Base-by-base conservation (phyloP, 2,797 vertebrate genomes). In the Arctocebus calabarensis region DNA sequence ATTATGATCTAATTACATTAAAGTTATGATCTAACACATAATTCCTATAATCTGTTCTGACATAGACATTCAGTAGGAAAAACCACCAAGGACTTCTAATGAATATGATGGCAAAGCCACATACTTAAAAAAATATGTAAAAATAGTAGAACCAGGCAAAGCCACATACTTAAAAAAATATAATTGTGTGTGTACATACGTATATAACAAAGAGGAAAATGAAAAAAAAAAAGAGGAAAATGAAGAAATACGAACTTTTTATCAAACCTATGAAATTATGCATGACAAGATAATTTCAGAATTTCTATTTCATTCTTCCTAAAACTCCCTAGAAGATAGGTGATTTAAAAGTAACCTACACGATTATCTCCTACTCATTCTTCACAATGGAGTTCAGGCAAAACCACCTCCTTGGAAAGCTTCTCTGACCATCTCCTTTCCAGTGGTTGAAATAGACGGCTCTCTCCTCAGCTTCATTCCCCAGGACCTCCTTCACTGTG, bases 261-360 rank as follows among this genome's bases (percentile, higher is more conserved):
- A 94, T 92, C 14, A 81, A 84, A 79, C 7, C 10, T 77, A 71
- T 59, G 75, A 61, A 95, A 86, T 2, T 81, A 34, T 81, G 48
- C 71, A 27, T 96, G 75, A 77, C 64, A 95, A 94, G 55, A 68
- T 91, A 85, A 96, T 95, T 97, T 96, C 74, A 88, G 74, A 96
- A 59, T 95, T 92, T 94, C 25, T 77, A 5, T 62, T 81, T 75
- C 20, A 25, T 79, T 83, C 12, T 59, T 57, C 66, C 45, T 90
- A 73, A 95, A 89, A 59, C 16, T 82, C 19, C 34, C 77, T 75
- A 84, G 40, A 73, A 91, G 57, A 71, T 75, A 84, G 8, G 8
- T 57, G 71, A 84, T 94, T 40, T 95, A 78, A 90, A 97, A 95
- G 11, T 73, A 95, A 92, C 43, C 75, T 88, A 88, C 96, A 84